Base-by-base conservation (phyloP, 2,888 invertebrate genomes). In the Dimorphilus gyrociliatus region DNA sequence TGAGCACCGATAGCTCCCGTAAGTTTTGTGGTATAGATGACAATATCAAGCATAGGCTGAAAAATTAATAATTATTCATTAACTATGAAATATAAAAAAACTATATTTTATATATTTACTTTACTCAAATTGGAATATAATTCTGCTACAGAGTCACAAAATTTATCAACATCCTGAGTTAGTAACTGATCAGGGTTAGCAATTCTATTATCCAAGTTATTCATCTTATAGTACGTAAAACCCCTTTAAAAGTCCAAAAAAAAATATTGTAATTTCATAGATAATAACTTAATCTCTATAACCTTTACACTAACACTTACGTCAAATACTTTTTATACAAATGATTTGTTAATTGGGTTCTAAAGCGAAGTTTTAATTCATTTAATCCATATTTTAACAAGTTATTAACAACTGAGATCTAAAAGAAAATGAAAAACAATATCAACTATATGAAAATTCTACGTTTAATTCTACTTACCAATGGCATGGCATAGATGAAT, bases 91-190 rank as follows among this genome's bases (percentile, higher is more conserved):
- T 7, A 10, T 27, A 27, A 27, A 8, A 27, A 15, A 12, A 16
- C 17, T 18, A n/a, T 27, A 27, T 19, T 7, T 27, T 19, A 21
- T n/a, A 19, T 18, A 33, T 30, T 33, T 35, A 67, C 67, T 54
- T 97, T 97, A 47, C 84, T 84, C 16, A 92, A 74, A 60, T 94
- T 90, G 37, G 88, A 85, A 66, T 97, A 97, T 10, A 97, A 68
- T 55, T 92, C 90, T 1, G 88, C 81, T 19, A 88, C 76, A 33
- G 85, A 81, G 46, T 85, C 84, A 60, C 92, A 92, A 68, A 97
- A 92, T 63, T 85, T 86, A 60, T 94, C 94, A 2, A 94, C 81
- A 57, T 97, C 94, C 1, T 82, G 86, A 0, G 92, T 90, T 33
- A 94, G 66, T 27, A 94, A 68, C 59, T 94, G 92, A 63, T 94